These are phyloP conservation scores for Danaus melanippus DNA, from an alignment of 1,140 invertebrate genomes.

Conservation along the genomic window DNA sequence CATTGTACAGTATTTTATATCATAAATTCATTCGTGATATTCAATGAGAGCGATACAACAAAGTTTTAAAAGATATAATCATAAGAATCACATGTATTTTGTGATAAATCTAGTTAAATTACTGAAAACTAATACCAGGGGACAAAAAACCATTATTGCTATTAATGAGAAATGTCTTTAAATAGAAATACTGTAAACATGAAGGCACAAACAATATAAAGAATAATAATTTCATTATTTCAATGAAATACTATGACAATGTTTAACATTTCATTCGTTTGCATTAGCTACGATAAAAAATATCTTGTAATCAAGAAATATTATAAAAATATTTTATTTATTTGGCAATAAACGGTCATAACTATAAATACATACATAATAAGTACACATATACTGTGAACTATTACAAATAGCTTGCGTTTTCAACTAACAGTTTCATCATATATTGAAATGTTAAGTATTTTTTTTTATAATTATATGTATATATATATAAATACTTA, in stretches of 20 bases:
- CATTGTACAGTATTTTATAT: too few relatives aligned
- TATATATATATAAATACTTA: slow-evolving; percentile 29
- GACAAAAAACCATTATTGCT: too few relatives aligned
- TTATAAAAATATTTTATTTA: slow-evolving; percentile 63
- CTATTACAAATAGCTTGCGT: slow-evolving; percentile 1
- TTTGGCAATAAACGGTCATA: slow-evolving; percentile 51
- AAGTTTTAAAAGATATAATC: too few relatives aligned
- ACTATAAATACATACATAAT: slow-evolving; percentile 36
- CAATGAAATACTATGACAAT: slow-evolving; percentile 31
- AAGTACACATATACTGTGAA: slow-evolving; percentile 14
- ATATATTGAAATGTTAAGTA: slow-evolving; percentile 53
- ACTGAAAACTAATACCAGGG: too few relatives aligned
- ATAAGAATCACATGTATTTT: too few relatives aligned
- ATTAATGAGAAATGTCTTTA: slow-evolving; percentile 32
- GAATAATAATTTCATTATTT: slow-evolving; percentile 23
- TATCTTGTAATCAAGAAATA: slow-evolving; percentile 48
- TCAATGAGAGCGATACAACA: too few relatives aligned
- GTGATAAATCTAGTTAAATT: too few relatives aligned
- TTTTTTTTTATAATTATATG: slow-evolving; percentile 43
- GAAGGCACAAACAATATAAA: slow-evolving; percentile 61
- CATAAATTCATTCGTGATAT: too few relatives aligned
- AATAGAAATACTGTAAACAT: slow-evolving; percentile 43
- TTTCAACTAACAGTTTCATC: slow-evolving; percentile 31
- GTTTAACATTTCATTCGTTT: slow-evolving; percentile 28
- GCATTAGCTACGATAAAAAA: slow-evolving; percentile 42